phyloP scores from a whole-genome alignment of 2,888 invertebrate genomes.

The Diabrotica balteata region DNA sequence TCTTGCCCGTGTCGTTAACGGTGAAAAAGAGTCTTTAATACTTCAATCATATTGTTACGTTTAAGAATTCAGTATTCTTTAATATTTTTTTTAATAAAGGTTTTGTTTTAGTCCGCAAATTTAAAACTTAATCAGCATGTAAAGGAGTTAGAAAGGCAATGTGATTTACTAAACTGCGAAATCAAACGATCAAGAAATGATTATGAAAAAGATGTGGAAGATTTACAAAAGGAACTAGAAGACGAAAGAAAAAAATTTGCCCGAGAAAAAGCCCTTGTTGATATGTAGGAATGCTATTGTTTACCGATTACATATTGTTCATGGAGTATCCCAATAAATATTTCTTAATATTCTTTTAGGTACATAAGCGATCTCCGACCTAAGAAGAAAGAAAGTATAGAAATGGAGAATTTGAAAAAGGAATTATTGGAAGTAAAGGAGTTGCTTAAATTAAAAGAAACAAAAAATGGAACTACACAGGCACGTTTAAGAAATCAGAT shows the following conservation, averaged over 20 bases:
- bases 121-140: constrained; percentile 59
- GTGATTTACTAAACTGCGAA: constrained; percentile 63
- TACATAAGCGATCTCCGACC: constrained; percentile 72
- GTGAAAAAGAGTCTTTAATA: too few species aligned
- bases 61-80: too few species aligned
- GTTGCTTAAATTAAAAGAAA: constrained; percentile 76
- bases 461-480: constrained; percentile 73
- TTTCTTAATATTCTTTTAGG: constrained; percentile 39
- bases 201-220: constrained; percentile 70
- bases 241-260: constrained; percentile 68
- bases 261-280: constrained; percentile 66
- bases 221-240: constrained; percentile 69
- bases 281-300: constrained; percentile 47
- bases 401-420: constrained; percentile 69
- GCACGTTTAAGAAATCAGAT: constrained; percentile 78
- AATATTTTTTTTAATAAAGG: too few species aligned
- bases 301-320: not conserved
- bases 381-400: constrained; percentile 74
- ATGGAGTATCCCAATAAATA: not conserved
- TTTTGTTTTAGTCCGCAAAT: constrained; percentile 62
- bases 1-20: too few species aligned
- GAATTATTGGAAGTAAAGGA: constrained; percentile 72
- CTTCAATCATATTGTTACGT: too few species aligned
- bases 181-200: constrained; percentile 63
- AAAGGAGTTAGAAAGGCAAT: constrained; percentile 61